Evolutionary conservation across 2,113 vertebrate genomes (phyloP), one percentile per base, ranked within the genome.

Genomic region (Rafetus swinhoei): DNA sequence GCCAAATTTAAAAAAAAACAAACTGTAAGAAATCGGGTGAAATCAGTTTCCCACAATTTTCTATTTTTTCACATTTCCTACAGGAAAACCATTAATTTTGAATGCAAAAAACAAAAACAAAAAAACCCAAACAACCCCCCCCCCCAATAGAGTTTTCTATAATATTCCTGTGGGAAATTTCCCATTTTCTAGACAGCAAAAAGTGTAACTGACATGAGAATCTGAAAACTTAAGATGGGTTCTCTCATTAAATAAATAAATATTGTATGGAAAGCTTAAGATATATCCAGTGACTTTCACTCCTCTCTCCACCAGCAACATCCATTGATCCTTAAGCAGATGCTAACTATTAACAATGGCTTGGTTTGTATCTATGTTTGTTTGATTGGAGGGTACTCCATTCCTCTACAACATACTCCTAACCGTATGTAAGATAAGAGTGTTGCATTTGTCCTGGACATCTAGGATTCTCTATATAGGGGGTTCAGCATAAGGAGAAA

Each of bases 51-150:
- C 45, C 3, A 1, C 1, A 72, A 1, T 52, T 7, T 59, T 52
- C 84, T 53, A 16, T 74, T 45, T 81, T 59, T 90, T 92, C 24
- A 83, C 2, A 52, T 88, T 94, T 69, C 32, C 91, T 18, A 16
- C 15, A 2, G 2, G 3, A 53, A 90, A 57, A 81, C 45, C 14
- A 0, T n/a, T 56, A 69, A 21, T 56, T 81, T n/a, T 2, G 6
- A 60, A 2, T 77, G 25, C 5, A 54, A 54, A 54, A 54, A 12
- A 54, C 53, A 10, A 54, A 54, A 54, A 54, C 10, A 54, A 13
- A 13, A 35, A 21, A 39, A 4, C 39, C 39, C 39, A 39, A 39
- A 45, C 45, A 45, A 6, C 45, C 45, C 45, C 6, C 45, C 6
- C 45, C 45, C 45, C 45, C 45, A 79, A 2, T 2, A 8, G 74